Evolutionary conservation across 2,113 vertebrate genomes (phyloP).

Genomic region (Euleptes europaea): DNA sequence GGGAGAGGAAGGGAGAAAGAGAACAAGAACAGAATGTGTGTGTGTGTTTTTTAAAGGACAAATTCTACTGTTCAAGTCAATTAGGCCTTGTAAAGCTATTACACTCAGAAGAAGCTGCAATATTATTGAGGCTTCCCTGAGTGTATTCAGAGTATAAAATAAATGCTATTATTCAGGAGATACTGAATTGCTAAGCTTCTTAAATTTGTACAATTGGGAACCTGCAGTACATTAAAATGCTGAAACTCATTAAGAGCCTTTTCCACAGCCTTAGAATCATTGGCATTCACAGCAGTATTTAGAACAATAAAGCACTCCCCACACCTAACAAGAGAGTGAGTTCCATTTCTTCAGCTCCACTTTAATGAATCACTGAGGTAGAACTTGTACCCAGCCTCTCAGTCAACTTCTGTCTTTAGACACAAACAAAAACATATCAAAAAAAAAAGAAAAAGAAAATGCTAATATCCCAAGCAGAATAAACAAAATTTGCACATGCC

Average conservation of each 20-base stretch:
- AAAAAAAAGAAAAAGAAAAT: conserved; percentile 55
- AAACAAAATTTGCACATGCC: conserved; percentile 22
- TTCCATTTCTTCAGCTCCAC: conserved; percentile 44
- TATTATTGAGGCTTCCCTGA: conserved; percentile 72
- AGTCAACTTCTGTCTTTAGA: conserved; percentile 49
- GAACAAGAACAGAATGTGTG: not conserved
- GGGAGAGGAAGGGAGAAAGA: not conserved
- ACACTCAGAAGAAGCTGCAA: conserved; percentile 62
- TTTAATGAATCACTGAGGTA: conserved; percentile 66
- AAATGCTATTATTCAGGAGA: conserved; percentile 79
- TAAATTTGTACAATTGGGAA: conserved; percentile 78
- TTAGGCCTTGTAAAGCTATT: conserved; percentile 76
- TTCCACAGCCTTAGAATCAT: conserved; percentile 64
- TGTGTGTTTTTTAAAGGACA: conserved; percentile 56
- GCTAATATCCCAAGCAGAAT: conserved; percentile 34
- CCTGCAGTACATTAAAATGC: conserved; percentile 76
- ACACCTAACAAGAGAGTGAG: conserved; percentile 58
- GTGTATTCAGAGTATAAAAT: conserved; percentile 78
- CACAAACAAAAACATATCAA: conserved; percentile 31
- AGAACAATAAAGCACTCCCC: conserved; percentile 66
- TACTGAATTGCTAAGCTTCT: conserved; percentile 77
- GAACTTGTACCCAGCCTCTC: conserved; percentile 50
- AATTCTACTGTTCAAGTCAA: conserved; percentile 74
- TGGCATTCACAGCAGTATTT: conserved; percentile 62
- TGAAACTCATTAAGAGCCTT: conserved; percentile 77